Conservation (phyloP, 2,113 vertebrate species). For the Nycticryphes semicollaris region DNA sequence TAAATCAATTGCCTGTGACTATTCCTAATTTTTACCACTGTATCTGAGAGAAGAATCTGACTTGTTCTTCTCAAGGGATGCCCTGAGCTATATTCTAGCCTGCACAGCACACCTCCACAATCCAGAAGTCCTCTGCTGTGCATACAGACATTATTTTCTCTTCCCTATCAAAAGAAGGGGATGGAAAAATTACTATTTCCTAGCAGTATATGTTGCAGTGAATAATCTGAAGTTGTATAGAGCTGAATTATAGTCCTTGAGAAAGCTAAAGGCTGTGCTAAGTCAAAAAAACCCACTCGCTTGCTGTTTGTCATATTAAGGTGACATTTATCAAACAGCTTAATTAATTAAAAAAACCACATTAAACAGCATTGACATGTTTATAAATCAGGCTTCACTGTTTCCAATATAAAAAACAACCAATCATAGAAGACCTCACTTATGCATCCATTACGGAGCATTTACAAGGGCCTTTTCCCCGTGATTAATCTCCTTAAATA, state of each 20-base stretch:
- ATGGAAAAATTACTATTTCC: not conserved
- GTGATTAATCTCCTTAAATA: not conserved
- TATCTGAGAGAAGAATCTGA: not conserved
- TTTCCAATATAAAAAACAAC: not conserved
- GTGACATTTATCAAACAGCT: not conserved
- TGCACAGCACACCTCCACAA: too few species aligned
- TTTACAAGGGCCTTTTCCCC: not conserved
- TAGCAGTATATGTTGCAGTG: not conserved
- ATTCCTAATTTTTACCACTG: not conserved
- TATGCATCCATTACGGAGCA: not conserved
- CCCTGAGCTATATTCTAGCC: not conserved
- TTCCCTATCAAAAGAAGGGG: not conserved
- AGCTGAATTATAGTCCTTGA: not conserved
- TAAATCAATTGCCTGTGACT: not conserved
- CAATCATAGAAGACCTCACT: not conserved
- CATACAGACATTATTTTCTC: not conserved
- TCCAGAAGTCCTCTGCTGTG: not conserved
- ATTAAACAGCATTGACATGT: not conserved
- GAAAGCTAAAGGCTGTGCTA: not conserved
- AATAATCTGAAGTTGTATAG: not conserved
- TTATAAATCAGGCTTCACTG: not conserved
- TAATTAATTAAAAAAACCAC: not conserved
- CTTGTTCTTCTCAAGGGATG: not conserved
- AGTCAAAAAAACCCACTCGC: not conserved
- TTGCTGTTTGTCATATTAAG: not conserved